Conservation (phyloP, 2,888 invertebrate species). For the Balanococcus diminutus region DNA sequence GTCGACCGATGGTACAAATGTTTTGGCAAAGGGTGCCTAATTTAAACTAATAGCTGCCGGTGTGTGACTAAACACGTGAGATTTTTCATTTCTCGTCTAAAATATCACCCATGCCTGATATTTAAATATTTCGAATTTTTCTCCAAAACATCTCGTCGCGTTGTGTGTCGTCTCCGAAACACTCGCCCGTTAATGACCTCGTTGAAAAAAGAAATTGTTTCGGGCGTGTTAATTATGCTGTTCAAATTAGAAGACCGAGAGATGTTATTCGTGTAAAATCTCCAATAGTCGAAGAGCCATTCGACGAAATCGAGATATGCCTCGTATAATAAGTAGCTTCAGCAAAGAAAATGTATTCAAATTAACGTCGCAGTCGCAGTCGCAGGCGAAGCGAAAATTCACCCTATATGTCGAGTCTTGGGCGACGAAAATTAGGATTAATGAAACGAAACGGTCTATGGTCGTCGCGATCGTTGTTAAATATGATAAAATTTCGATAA, state of each 20-base stretch:
- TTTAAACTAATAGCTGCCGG: background rate
- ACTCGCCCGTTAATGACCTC: background rate
- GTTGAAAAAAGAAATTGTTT: background rate
- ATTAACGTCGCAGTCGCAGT: background rate
- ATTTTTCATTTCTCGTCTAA: background rate
- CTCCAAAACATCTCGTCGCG: too few species aligned
- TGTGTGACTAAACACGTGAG: background rate
- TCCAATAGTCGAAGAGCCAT: background rate
- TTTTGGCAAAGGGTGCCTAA: background rate
- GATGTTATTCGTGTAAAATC: background rate
- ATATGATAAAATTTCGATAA: conserved; percentile 4
- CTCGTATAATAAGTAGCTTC: background rate
- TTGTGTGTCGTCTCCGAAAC: background rate
- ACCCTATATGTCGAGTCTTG: background rate
- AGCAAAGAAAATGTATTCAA: background rate
- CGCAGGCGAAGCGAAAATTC: background rate
- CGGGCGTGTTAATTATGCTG: background rate
- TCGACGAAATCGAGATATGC: background rate
- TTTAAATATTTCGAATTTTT: background rate
- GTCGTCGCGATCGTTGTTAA: background rate
- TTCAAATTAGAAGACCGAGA: background rate
- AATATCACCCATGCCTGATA: background rate
- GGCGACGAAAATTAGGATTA: background rate
- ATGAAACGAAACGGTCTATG: background rate
- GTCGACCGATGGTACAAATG: background rate